Conservation (phyloP, 2,797 vertebrate genomes). For the Margarornis squamiger region DNA sequence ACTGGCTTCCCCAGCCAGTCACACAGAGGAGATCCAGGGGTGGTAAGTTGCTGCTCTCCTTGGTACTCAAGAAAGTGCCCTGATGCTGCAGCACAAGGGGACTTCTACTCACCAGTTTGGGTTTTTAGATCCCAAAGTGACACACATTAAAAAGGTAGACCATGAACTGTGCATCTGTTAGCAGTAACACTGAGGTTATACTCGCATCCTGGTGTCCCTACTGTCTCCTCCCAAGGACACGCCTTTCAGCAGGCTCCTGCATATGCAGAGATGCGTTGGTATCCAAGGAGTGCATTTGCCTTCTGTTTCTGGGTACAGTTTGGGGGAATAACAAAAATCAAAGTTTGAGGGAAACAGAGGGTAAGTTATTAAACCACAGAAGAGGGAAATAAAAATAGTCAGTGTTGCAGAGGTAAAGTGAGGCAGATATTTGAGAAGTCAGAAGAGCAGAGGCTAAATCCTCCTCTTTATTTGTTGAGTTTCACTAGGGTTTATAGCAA, state of each 20-base stretch:
- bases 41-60: background rate
- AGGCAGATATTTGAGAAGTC: background rate
- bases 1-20: background rate
- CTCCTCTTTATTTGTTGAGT: background rate
- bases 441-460: background rate
- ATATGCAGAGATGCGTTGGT: background rate
- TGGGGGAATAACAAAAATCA: background rate
- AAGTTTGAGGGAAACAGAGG: background rate
- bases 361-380: background rate
- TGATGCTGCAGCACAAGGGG: background rate
- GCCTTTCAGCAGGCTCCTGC: background rate
- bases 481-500: background rate
- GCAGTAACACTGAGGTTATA: background rate
- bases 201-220: background rate
- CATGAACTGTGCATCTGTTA: slow-evolving; percentile 23
- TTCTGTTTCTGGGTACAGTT: background rate
- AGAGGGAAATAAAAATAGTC: background rate
- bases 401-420: background rate
- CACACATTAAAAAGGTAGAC: background rate
- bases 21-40: background rate
- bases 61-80: background rate
- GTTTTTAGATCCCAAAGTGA: background rate
- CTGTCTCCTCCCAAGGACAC: background rate
- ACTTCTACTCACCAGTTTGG: background rate
- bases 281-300: background rate